These are phyloP conservation scores for Allygus modestus DNA, from an alignment of 2,888 invertebrate genomes.

Conservation along the genomic window DNA sequence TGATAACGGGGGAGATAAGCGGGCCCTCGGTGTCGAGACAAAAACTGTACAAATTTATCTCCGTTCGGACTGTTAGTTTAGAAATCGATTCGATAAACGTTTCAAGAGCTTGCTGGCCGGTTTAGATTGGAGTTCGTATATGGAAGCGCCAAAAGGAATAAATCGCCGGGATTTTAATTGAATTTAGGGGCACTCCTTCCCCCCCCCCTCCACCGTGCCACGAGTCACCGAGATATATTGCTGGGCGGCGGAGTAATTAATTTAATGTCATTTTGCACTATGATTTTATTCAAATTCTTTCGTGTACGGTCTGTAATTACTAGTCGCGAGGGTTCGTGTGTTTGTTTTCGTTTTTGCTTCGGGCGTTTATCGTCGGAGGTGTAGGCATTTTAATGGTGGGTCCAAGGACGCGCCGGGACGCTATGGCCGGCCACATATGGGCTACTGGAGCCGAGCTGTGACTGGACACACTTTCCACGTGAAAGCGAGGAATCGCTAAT, in stretches of 20 bases:
- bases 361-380: slow-evolving; percentile 30
- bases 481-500: neutral
- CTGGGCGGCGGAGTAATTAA: slow-evolving; percentile 53
- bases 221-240: slow-evolving; percentile 50
- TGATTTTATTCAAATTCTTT: slow-evolving; percentile 60
- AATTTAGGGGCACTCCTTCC: slow-evolving; percentile 53
- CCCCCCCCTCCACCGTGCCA: neutral
- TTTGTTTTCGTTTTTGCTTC: slow-evolving; percentile 39
- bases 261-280: slow-evolving; percentile 60
- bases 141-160: slow-evolving; percentile 54
- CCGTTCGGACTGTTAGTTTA: slow-evolving; percentile 24
- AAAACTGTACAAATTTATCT: slow-evolving; percentile 44
- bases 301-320: slow-evolving; percentile 53
- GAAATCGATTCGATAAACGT: slow-evolving; percentile 41
- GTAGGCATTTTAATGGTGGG: slow-evolving; percentile 41
- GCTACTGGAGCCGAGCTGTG: neutral
- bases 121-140: slow-evolving; percentile 47
- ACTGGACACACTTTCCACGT: neutral
- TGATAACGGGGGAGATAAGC: slow-evolving; percentile 27
- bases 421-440: neutral
- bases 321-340: neutral
- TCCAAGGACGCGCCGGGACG: slow-evolving; percentile 21
- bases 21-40: neutral
- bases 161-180: slow-evolving; percentile 57
- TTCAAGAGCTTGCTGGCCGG: slow-evolving; percentile 13